phyloP scores from a whole-genome alignment of 2,888 invertebrate genomes.

The Ametastegia equiseti region DNA sequence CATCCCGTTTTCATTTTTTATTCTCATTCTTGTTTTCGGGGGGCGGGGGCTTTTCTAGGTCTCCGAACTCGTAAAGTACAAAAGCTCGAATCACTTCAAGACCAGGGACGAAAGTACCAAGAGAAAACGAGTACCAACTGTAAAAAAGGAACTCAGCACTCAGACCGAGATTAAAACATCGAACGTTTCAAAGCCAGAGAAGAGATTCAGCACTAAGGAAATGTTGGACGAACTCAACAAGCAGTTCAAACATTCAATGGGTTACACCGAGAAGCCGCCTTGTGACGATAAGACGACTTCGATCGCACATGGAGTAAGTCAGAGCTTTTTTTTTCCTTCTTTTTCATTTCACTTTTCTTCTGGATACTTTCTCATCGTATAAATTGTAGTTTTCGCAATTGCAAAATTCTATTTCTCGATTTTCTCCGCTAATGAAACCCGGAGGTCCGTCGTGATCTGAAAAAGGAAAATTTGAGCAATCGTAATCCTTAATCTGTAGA shows the following conservation, averaged over 20 bases:
- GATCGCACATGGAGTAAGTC: conserved; percentile 17
- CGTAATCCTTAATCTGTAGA: no score
- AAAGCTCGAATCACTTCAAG: conserved; percentile 55
- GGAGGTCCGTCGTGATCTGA: no score
- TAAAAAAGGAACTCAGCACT: conserved; percentile 71
- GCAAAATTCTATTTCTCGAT: no score
- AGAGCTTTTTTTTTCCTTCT: background rate
- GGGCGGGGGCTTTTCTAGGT: conserved; percentile 59
- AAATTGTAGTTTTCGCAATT: no score
- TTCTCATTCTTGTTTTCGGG: conserved; percentile 45
- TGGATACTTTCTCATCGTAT: no score
- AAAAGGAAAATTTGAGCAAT: no score
- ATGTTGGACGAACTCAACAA: conserved; percentile 53
- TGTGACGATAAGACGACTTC: background rate
- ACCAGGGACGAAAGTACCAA: conserved; percentile 49
- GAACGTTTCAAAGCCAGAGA: conserved; percentile 61
- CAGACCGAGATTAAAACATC: conserved; percentile 67
- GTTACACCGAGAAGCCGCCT: background rate
- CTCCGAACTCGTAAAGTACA: conserved; percentile 65
- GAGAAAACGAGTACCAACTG: conserved; percentile 66
- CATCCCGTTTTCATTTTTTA: background rate
- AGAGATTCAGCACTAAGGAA: conserved; percentile 54
- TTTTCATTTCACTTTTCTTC: background rate
- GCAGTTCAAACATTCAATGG: conserved; percentile 43
- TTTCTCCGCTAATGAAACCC: no score